Evolutionary conservation across 1,140 invertebrate genomes (phyloP).

Genomic region (Orussus abietinus): DNA sequence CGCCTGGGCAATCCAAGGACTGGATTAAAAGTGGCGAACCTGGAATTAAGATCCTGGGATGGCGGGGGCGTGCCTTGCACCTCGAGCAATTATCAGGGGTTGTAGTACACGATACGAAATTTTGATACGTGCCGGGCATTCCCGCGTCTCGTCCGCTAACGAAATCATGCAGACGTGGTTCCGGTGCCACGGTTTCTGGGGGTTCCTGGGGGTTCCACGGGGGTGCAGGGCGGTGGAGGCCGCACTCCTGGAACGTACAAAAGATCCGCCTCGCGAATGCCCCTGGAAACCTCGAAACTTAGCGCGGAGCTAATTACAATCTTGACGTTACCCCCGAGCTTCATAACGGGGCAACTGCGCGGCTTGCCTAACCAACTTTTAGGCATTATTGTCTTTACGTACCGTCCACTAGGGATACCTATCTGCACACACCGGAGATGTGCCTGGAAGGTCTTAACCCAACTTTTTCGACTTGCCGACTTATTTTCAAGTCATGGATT

Average conservation of each 20-base stretch:
- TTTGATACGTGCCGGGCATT: slow-evolving; percentile 45
- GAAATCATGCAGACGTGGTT: no score
- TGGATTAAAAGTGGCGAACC: no score
- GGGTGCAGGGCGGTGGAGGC: no score
- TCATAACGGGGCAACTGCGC: slow-evolving; percentile 47
- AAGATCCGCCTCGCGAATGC: no score
- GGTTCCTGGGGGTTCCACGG: neutral
- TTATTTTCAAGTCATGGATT: neutral
- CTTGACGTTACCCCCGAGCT: slow-evolving; percentile 51
- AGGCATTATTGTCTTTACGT: slow-evolving; percentile 50
- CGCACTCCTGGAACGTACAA: no score
- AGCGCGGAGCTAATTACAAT: slow-evolving; percentile 50
- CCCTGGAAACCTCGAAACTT: slow-evolving; percentile 47
- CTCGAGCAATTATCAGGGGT: no score
- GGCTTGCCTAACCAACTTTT: slow-evolving; percentile 42
- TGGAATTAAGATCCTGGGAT: neutral
- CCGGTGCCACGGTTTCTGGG: slow-evolving; percentile 8
- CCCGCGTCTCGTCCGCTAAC: no score
- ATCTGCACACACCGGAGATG: slow-evolving; percentile 16
- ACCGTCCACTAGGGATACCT: slow-evolving; percentile 45
- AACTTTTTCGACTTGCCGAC: neutral
- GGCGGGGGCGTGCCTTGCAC: neutral
- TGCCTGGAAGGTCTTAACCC: neutral
- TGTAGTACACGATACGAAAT: slow-evolving; percentile 36
- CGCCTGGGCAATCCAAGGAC: no score